phyloP scores from a whole-genome alignment of 1,140 invertebrate species.

The Papilio machaon region DNA sequence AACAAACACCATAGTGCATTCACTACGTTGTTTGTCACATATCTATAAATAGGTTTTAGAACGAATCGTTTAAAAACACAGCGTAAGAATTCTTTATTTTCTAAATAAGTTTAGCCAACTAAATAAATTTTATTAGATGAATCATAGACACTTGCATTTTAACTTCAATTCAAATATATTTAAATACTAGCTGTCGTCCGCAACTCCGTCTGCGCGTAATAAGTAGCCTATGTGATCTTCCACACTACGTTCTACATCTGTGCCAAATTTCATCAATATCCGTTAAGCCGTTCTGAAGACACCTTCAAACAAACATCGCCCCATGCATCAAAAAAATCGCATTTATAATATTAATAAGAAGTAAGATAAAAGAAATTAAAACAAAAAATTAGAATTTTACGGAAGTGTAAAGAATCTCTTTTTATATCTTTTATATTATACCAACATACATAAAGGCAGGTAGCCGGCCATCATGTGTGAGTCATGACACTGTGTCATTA shows the following conservation, averaged over 20 bases:
- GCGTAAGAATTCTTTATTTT: neutral
- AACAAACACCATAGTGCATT: constrained; percentile 4
- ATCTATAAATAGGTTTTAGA: neutral
- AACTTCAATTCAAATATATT: neutral
- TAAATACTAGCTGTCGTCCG: too few relatives aligned
- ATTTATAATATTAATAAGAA: too few relatives aligned
- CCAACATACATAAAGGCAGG: neutral
- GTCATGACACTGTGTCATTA: constrained; percentile 1
- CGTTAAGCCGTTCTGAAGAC: too few relatives aligned
- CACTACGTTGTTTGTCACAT: neutral
- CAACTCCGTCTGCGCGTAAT: too few relatives aligned
- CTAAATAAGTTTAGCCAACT: neutral
- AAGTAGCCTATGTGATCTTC: too few relatives aligned
- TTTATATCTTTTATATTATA: neutral
- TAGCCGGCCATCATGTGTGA: neutral
- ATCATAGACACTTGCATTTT: neutral
- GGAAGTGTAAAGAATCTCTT: neutral
- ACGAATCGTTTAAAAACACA: neutral
- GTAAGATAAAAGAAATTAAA: neutral
- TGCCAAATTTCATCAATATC: too few relatives aligned
- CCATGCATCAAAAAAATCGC: too few relatives aligned
- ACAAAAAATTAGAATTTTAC: neutral
- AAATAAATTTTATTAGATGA: neutral
- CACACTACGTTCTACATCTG: too few relatives aligned
- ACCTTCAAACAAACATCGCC: too few relatives aligned